Conservation (phyloP, 2,888 invertebrate genomes). For the Saturnia pavonia region DNA sequence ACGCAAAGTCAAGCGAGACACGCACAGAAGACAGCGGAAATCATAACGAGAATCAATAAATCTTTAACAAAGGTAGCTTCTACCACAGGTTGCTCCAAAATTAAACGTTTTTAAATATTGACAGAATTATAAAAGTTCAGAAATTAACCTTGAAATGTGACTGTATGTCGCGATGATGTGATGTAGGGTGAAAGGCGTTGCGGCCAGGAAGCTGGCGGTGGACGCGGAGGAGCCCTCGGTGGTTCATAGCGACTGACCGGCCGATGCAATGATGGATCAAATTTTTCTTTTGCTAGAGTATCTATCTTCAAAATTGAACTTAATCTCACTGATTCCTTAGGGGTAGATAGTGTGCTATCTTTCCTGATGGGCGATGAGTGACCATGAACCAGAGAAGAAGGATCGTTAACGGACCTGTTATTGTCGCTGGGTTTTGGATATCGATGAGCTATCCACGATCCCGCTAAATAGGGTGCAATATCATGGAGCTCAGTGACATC, state of each 20-base stretch:
- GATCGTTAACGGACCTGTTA: conserved; percentile 82
- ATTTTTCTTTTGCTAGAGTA: conserved; percentile 84
- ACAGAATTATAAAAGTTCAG: conserved; percentile 34
- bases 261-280: conserved; percentile 88
- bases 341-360: conserved; percentile 62
- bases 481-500: conserved; percentile 89
- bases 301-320: conserved; percentile 74
- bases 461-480: conserved; percentile 89
- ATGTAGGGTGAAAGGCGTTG: conserved; percentile 69
- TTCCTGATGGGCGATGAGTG: conserved; percentile 66
- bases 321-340: conserved; percentile 71
- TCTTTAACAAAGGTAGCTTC: conserved; percentile 46
- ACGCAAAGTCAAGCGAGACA: conserved; percentile 47
- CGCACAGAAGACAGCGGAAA: conserved; percentile 39
- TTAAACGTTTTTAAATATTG: conserved; percentile 51
- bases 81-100: conserved; percentile 66
- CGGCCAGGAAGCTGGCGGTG: conserved; percentile 73
- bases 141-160: conserved; percentile 88
- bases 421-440: conserved; percentile 88
- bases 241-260: conserved; percentile 90
- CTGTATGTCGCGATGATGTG: conserved; percentile 84
- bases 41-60: conserved; percentile 61
- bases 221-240: conserved; percentile 79
- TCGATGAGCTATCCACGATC: conserved; percentile 90
- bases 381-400: conserved; percentile 52